Evolutionary conservation across 2,888 invertebrate species (phyloP), one percentile per base, ranked within the genome.

Genomic region (Trissonchulus sp.): DNA sequence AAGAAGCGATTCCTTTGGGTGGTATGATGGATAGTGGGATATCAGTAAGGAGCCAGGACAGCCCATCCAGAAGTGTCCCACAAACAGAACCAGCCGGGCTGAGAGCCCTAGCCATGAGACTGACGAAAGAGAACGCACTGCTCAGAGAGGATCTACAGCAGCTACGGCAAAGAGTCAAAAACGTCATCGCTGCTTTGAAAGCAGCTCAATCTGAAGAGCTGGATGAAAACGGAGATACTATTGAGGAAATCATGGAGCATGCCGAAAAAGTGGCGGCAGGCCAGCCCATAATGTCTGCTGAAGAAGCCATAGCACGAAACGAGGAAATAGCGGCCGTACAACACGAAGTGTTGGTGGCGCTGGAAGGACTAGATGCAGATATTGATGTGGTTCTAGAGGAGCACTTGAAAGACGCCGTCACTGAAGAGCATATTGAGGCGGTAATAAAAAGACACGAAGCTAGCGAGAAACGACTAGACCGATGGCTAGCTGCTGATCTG

Each of bases 401-500:
- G 48, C 48, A 48, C 23, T 23, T 15, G 23, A 8, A 23, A 48
- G 48, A 48, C 8, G 8, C 48, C 48, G 48, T 48, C 23, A 15
- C 48, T 23, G 8, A 8, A 48, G 48, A 48, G 23, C 23, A 8
- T n/a, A 69, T 69, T n/a, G 35, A 69, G 8, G 71, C 71, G 2
- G 15, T 69, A 31, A n/a, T 37, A 18, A n/a, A 34, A 35, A 2
- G n/a, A 69, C 31, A 31, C 2, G 36, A 36, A 35, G 3, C 23
- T 23, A 3, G 23, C 15, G 37, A n/a, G 15, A 2, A 8, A 69
- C 2, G 34, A 69, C 71, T 69, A n/a, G n/a, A 31, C 15, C 34
- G 37, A 3, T 75, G 77, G 75, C 72, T 77, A 2, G 75, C 73
- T 48, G 48, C 31, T 3, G 77, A 76, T 23, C 23, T 76, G 8